Percentiles rank a stretch among this genome's conserved stretches.
Conservation (phyloP, 2,113 vertebrate species). For the Salvelinus fontinalis region DNA sequence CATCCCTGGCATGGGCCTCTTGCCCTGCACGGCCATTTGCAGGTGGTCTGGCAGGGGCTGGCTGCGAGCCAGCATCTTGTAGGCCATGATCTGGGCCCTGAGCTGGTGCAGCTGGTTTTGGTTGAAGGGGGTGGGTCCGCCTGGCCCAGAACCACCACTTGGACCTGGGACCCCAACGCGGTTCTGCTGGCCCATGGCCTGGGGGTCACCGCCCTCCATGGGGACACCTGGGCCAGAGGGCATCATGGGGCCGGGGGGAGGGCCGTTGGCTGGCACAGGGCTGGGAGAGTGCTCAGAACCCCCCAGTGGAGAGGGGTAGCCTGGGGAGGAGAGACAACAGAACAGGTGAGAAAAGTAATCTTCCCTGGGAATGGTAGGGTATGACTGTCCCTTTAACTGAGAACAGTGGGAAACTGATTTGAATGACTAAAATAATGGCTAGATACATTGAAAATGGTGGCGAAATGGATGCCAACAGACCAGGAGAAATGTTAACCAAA, state of each 20-base stretch:
- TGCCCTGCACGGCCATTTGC: constrained; percentile 94
- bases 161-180: constrained; percentile 70
- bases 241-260: constrained; percentile 84
- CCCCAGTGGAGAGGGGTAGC: constrained; percentile 92
- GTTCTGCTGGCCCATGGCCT: constrained; percentile 83
- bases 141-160: constrained; percentile 33
- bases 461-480: too few relatives aligned
- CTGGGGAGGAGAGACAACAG: constrained; percentile 58
- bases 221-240: constrained; percentile 81
- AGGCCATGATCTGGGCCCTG: constrained; percentile 96
- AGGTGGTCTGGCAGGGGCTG: constrained; percentile 91
- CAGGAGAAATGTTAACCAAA: not conserved
- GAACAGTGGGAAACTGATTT: too few relatives aligned
- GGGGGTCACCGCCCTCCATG: constrained; percentile 82
- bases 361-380: not conserved
- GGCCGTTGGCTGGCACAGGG: constrained; percentile 89
- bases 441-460: too few relatives aligned
- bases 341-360: not conserved
- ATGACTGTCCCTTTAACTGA: too few relatives aligned
- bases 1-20: constrained; percentile 91
- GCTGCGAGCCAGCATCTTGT: constrained; percentile 92
- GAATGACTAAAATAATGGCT: too few relatives aligned
- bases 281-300: constrained; percentile 92
- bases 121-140: constrained; percentile 89
- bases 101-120: constrained; percentile 96